A percentile compares a stretch with the other conserved stretches of the same genome.
Evolutionary conservation across 92 coral and sea anemone species (phyloP).

Genomic region (Pocillopora meandrina): DNA sequence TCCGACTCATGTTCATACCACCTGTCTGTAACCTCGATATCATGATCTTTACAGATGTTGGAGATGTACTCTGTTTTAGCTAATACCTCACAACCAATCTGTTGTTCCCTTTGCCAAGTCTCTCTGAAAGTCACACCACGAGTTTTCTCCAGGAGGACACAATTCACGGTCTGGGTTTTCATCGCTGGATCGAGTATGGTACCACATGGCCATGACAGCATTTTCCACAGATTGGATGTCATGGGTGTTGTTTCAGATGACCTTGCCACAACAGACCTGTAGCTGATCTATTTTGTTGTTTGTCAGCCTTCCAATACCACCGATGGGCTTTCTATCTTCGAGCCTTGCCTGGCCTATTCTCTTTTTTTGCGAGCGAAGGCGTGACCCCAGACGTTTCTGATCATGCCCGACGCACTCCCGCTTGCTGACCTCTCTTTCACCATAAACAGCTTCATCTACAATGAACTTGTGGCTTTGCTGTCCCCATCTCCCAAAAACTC

Average conservation of each 20-base stretch:
- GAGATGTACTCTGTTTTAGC: no score
- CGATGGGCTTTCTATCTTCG: constrained; percentile 46
- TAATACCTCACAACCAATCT: no score
- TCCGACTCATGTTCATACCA: constrained; percentile 18
- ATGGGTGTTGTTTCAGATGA: constrained; percentile 46
- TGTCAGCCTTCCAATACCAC: constrained; percentile 45
- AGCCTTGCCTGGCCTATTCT: constrained; percentile 27
- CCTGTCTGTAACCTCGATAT: no score
- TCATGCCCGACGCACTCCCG: constrained; percentile 65
- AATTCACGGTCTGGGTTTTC: constrained; percentile 30
- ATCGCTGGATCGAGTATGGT: constrained; percentile 42
- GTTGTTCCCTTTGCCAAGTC: constrained; percentile 17
- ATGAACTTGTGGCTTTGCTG: constrained; percentile 46
- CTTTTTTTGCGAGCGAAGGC: constrained; percentile 57
- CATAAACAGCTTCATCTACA: constrained; percentile 49
- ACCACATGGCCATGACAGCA: constrained; percentile 69
- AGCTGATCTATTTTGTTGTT: constrained; percentile 41
- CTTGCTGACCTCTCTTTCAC: constrained; percentile 17
- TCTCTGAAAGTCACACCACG: constrained; percentile 49
- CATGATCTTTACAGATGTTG: no score
- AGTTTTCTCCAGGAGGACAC: constrained; percentile 36
- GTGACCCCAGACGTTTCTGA: constrained; percentile 58
- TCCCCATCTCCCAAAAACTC: constrained; percentile 60
- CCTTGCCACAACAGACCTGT: constrained; percentile 57
- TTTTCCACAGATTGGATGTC: constrained; percentile 37